phyloP scores from a whole-genome alignment of 2,113 vertebrate species.

The Ursus arctos region DNA sequence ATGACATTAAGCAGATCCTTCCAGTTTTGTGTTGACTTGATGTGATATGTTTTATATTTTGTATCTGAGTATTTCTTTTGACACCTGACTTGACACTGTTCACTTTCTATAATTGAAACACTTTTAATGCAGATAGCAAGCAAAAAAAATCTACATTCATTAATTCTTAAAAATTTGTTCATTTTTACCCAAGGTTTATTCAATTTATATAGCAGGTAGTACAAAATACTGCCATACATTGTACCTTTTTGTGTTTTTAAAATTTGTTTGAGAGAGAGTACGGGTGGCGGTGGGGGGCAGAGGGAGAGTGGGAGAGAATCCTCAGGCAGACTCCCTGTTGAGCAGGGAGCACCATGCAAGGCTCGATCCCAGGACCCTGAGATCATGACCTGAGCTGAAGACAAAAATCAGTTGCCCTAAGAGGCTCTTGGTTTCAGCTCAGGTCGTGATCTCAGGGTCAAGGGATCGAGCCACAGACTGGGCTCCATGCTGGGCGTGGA shows the following conservation, averaged over 20 bases:
- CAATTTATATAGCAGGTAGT: neutral
- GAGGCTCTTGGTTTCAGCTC: neutral
- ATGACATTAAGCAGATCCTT: neutral
- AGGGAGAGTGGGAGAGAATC: neutral
- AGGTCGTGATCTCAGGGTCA: neutral
- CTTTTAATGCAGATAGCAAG: neutral
- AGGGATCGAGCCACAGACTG: neutral
- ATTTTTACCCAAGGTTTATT: neutral
- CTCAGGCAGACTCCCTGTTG: neutral
- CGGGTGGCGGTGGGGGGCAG: too few species aligned
- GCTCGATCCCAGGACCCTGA: neutral
- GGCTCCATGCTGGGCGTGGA: neutral
- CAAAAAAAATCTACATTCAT: neutral
- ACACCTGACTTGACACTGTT: neutral
- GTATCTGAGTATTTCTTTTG: constrained; percentile 1
- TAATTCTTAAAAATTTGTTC: constrained; percentile 32
- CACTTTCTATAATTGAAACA: constrained; percentile 4
- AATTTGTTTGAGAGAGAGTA: neutral
- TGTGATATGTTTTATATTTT: constrained; percentile 31
- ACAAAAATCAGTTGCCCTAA: neutral
- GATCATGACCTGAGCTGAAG: neutral
- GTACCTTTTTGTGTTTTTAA: neutral
- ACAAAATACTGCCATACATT: neutral
- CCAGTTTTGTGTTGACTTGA: constrained; percentile 8
- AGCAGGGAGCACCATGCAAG: neutral